Evolutionary conservation across 2,113 vertebrate genomes (phyloP).

Genomic region (Lonchura striata): DNA sequence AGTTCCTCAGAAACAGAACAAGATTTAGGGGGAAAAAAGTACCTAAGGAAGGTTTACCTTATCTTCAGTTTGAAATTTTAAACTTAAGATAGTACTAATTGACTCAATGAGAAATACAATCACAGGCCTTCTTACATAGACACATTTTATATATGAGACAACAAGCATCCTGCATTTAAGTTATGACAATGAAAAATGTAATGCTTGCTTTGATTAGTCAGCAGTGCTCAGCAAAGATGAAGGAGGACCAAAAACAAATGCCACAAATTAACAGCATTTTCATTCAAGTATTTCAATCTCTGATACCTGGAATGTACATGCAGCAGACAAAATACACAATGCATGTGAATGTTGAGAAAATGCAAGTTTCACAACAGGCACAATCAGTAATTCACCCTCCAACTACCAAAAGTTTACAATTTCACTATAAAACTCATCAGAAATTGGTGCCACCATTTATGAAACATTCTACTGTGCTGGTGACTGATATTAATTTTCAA

Average conservation of each 20-base stretch:
- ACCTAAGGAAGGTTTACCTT: not conserved
- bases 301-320: not conserved
- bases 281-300: rapidly evolving
- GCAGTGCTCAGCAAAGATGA: not conserved
- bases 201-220: not conserved
- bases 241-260: not conserved
- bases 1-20: not conserved
- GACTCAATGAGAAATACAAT: not conserved
- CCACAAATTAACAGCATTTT: not conserved
- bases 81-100: not conserved
- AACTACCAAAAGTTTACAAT: not conserved
- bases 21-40: not conserved
- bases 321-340: not conserved
- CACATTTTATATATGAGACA: not conserved
- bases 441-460: not conserved
- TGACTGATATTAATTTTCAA: not conserved
- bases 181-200: not conserved
- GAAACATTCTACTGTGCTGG: not conserved
- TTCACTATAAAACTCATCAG: not conserved
- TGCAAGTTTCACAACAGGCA: not conserved
- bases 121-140: not conserved
- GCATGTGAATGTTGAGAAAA: not conserved
- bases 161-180: not conserved
- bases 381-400: not conserved
- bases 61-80: not conserved